A percentile compares a stretch with the other conserved stretches of the same genome.
Conservation (phyloP, 2,113 vertebrate species). For the Syngnathus floridae region DNA sequence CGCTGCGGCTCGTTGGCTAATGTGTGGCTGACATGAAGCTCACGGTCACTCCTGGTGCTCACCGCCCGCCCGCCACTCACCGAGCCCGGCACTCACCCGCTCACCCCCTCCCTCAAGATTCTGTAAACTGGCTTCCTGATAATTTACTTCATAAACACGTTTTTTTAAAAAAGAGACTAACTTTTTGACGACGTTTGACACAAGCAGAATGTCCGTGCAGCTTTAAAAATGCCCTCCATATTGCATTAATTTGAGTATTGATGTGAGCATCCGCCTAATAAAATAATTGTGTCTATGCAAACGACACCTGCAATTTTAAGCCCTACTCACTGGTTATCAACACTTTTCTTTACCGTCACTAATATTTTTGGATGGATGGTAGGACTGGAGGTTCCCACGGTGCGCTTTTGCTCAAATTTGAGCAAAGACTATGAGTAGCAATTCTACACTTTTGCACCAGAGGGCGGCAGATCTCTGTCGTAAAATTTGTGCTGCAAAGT, state of each 20-base stretch:
- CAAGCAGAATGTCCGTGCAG: not conserved
- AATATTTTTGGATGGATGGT: not conserved
- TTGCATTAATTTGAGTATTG: not conserved
- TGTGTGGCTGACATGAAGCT: conserved; percentile 55
- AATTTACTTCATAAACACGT: not conserved
- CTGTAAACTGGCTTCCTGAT: not conserved
- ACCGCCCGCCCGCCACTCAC: conserved; percentile 12
- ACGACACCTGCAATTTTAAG: not conserved
- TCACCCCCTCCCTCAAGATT: not conserved
- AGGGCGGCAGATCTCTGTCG: conserved; percentile 55
- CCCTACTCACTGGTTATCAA: not conserved
- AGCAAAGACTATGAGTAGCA: not conserved
- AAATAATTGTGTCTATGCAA: not conserved
- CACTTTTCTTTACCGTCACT: not conserved
- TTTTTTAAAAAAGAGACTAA: not conserved
- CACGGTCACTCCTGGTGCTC: conserved; percentile 56
- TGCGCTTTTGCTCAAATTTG: not conserved
- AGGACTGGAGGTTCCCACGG: not conserved
- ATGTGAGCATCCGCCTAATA: too few species aligned
- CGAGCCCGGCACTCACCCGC: not conserved
- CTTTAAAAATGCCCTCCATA: not conserved
- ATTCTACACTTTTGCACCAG: conserved; percentile 37
- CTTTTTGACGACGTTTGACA: not conserved
- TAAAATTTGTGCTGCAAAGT: conserved; percentile 1
- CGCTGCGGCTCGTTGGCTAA: conserved; percentile 25